A percentile compares a stretch with the other conserved stretches of the same genome.
Evolutionary conservation across 2,888 invertebrate genomes (phyloP).

Genomic region (Piscicola geometra): DNA sequence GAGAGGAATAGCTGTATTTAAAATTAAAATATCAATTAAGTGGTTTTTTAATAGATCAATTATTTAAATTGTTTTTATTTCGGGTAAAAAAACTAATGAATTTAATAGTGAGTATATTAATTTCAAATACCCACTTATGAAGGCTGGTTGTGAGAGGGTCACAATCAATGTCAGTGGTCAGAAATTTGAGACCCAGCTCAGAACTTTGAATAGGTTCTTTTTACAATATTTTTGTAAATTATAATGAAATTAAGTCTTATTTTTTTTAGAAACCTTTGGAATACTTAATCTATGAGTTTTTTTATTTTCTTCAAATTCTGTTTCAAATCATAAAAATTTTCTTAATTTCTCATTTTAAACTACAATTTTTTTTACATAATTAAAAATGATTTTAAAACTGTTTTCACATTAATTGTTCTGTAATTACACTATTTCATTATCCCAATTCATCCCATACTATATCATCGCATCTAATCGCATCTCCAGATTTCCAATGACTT

Average conservation of each 20-base stretch:
- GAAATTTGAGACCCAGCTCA: conserved; percentile 53
- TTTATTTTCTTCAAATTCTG: background rate
- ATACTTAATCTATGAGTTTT: background rate
- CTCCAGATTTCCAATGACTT: conserved; percentile 51
- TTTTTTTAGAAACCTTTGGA: background rate
- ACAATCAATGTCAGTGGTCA: conserved; percentile 50
- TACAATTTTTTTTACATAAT: too few species aligned
- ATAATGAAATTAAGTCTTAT: too few species aligned
- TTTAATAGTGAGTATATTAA: too few species aligned
- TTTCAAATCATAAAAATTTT: background rate
- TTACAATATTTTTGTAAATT: too few species aligned
- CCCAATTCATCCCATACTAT: background rate
- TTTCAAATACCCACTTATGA: too few species aligned
- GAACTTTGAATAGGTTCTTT: conserved; percentile 52
- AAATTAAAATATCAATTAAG: too few species aligned
- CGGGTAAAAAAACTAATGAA: too few species aligned
- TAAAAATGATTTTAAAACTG: background rate
- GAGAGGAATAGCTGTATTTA: too few species aligned
- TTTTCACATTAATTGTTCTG: background rate
- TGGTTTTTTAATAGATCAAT: too few species aligned
- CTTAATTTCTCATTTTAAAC: background rate
- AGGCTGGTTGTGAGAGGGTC: conserved; percentile 36
- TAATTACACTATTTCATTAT: background rate
- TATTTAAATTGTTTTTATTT: too few species aligned
- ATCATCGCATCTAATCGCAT: too few species aligned